Percentiles rank a stretch among this genome's conserved stretches.
phyloP scores from a whole-genome alignment of 2,797 vertebrate species.

The Hydrocynus forskahlii region DNA sequence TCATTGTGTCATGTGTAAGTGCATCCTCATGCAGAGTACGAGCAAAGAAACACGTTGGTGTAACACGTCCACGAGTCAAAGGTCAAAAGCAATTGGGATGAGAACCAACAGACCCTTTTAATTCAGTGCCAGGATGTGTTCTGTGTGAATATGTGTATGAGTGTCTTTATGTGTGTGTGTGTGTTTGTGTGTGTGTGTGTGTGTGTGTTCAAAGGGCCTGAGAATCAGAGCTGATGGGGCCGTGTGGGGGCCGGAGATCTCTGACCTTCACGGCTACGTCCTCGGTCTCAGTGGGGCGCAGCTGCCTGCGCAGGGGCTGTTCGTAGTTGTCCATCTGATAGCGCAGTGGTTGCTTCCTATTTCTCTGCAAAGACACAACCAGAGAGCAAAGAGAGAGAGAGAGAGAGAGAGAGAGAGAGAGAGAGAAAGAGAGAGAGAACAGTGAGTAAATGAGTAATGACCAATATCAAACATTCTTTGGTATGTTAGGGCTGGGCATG shows the following conservation, averaged over 20 bases:
- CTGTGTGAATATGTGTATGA: constrained; percentile 17
- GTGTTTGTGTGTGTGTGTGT: constrained; percentile 12
- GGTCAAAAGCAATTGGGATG: constrained; percentile 51
- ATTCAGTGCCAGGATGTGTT: constrained; percentile 46
- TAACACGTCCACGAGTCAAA: constrained; percentile 34
- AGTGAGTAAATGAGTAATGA: background rate
- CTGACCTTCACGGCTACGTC: constrained; percentile 93
- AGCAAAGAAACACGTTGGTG: constrained; percentile 24
- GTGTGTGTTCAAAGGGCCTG: constrained; percentile 34
- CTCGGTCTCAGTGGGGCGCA: constrained; percentile 84
- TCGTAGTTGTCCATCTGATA: constrained; percentile 92
- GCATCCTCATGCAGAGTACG: background rate
- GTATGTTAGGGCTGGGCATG: too few species aligned
- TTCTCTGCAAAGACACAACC: constrained; percentile 77
- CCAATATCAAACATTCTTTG: too few species aligned
- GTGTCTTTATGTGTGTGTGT: constrained; percentile 6
- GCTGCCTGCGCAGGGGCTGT: constrained; percentile 79
- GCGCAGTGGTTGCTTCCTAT: constrained; percentile 92
- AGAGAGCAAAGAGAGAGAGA: background rate
- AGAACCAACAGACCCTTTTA: constrained; percentile 55
- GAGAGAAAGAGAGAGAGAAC: background rate
- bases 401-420: background rate
- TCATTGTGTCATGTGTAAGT: background rate
- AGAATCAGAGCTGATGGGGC: constrained; percentile 36
- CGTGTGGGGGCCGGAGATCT: constrained; percentile 40